Evolutionary conservation across 2,888 invertebrate species (phyloP), one percentile per base, ranked within the genome.

Genomic region (Drosophila dives): DNA sequence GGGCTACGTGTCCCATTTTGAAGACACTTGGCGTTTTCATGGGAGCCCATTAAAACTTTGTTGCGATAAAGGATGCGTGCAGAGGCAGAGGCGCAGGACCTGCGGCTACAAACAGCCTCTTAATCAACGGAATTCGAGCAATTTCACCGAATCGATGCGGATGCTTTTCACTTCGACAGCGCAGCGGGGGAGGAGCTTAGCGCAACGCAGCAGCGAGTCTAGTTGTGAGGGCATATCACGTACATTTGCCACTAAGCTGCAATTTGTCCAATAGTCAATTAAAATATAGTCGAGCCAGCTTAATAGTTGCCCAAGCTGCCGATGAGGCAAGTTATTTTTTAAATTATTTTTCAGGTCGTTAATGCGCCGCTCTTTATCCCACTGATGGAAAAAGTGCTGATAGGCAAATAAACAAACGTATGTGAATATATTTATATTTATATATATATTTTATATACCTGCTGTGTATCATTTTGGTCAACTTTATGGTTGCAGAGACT

Each of bases 11-110:
- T 75, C 50, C 65, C 75, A 77, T 77, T 77, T 79, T 38, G 8
- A 29, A 29, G 65, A 45, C 69, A 49, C 26, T 40, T 54, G 40
- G 48, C 70, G 63, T 73, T 68, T 53, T 65, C 60, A 78, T 58
- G 68, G 55, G 42, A 67, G 66, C 62, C 81, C 86, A 82, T 83
- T 82, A 77, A 83, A 86, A 83, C 63, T 85, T 81, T 61, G 69
- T 29, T 64, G 50, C 26, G 42, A 15, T 26, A 50, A 32, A 32
- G 20, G 29, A 29, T 23, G 15, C 12, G 63, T 26, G 34, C 55
- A 33, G 38, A 11, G 40, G 34, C 55, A 33, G 38, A 11, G 40
- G 10, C 61, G 38, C 64, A 58, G 55, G 54, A 61, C 50, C 63
- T 45, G 17, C 50, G 59, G 55, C 36, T 58, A 55, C 49, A 55